Percentiles rank a stretch among this genome's conserved stretches.
phyloP scores from a whole-genome alignment of 2,888 invertebrate genomes.

The Heliconius ismenius region DNA sequence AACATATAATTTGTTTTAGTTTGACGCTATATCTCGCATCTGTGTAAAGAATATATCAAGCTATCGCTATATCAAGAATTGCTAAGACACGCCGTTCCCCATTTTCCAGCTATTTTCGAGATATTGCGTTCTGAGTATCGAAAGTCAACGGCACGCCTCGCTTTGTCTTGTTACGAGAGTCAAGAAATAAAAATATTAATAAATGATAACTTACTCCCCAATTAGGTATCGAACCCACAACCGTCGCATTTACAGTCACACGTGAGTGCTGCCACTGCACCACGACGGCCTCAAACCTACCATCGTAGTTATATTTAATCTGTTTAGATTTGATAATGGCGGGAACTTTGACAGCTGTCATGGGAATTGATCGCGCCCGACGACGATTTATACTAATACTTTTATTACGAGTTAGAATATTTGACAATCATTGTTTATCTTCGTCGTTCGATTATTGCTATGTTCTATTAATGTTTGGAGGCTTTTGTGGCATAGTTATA shows the following conservation, averaged over 20 bases:
- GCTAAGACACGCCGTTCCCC: no score
- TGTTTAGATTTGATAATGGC: conserved; percentile 44
- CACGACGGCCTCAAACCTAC: not conserved
- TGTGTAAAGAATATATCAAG: not conserved
- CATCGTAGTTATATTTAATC: conserved; percentile 16
- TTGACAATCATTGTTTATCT: conserved; percentile 21
- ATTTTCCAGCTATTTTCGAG: not conserved
- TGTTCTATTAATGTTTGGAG: not conserved
- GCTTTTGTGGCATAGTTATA: not conserved
- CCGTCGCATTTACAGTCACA: no score
- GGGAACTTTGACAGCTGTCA: conserved; percentile 69
- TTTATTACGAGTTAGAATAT: conserved; percentile 14
- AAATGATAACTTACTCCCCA: no score
- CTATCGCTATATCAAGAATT: no score
- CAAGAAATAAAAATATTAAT: no score
- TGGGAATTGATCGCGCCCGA: conserved; percentile 30
- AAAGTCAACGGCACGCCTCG: no score
- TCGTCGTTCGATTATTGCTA: not conserved
- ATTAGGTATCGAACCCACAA: no score
- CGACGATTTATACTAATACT: conserved; percentile 20
- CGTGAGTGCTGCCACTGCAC: no score
- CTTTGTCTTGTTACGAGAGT: no score
- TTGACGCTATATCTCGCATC: not conserved
- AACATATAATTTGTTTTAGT: not conserved
- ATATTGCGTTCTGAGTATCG: not conserved